Evolutionary conservation across 2,113 vertebrate genomes (phyloP).

Genomic region (Odocoileus hemionus): DNA sequence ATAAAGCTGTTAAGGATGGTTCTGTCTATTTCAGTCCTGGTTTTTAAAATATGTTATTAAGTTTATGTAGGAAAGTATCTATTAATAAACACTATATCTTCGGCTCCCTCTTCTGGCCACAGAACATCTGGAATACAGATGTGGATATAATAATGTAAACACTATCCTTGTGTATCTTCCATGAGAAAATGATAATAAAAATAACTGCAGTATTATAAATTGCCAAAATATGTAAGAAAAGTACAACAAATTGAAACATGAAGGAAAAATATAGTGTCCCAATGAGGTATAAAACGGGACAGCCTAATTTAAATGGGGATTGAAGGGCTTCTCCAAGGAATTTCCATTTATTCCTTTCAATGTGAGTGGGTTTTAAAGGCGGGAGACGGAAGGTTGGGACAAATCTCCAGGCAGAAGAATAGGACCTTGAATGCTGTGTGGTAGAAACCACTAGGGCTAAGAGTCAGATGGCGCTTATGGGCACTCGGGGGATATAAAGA

Average conservation of each 20-base stretch:
- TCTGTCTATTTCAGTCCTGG: not conserved
- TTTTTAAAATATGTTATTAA: not conserved
- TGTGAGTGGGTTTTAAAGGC: not conserved
- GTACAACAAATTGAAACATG: not conserved
- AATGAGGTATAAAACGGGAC: not conserved
- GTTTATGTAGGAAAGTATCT: not conserved
- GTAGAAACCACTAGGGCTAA: not conserved
- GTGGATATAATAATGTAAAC: not conserved
- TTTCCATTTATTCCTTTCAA: not conserved
- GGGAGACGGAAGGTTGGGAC: not conserved
- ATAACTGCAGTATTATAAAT: not conserved
- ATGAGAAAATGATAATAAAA: not conserved
- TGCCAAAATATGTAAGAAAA: not conserved
- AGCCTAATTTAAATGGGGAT: not conserved
- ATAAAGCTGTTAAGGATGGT: not conserved
- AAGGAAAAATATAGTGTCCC: not conserved
- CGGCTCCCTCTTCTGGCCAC: not conserved
- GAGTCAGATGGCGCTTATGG: not conserved
- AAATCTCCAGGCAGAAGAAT: not conserved
- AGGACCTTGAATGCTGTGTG: not conserved
- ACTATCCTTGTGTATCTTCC: not conserved
- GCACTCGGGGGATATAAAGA: not conserved
- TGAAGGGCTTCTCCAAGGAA: not conserved
- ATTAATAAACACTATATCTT: not conserved
- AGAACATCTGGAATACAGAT: not conserved